phyloP scores from a whole-genome alignment of 2,797 vertebrate genomes.

The Aplochiton taeniatus region DNA sequence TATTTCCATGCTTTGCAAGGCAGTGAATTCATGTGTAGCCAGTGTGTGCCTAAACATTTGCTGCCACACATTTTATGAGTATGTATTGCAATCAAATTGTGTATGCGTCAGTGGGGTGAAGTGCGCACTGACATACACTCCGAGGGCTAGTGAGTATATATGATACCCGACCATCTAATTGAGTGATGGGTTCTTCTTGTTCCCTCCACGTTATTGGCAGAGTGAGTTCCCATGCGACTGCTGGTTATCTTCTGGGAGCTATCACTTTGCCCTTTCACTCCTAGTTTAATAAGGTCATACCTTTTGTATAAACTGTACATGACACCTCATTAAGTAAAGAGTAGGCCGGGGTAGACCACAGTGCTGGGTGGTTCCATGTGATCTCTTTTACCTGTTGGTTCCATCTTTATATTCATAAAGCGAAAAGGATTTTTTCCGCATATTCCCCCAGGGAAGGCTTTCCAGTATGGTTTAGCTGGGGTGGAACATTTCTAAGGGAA shows the following conservation, averaged over 20 bases:
- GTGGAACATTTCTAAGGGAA: too few species aligned
- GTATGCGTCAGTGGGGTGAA: too few species aligned
- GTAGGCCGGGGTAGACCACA: conserved; percentile 44
- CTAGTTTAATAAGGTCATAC: conserved; percentile 73
- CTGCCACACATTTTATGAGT: too few species aligned
- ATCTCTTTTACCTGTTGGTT: too few species aligned
- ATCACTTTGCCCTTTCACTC: conserved; percentile 54
- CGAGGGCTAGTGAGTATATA: too few species aligned
- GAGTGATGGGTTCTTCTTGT: conserved; percentile 32
- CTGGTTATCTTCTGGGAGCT: conserved; percentile 50
- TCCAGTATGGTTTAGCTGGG: background rate
- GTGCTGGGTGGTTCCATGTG: conserved; percentile 18
- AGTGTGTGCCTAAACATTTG: too few species aligned
- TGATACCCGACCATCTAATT: conserved; percentile 13
- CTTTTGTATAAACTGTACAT: conserved; percentile 71
- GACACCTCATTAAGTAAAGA: conserved; percentile 71
- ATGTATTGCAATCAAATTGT: too few species aligned
- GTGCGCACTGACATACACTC: too few species aligned
- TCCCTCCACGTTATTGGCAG: conserved; percentile 23
- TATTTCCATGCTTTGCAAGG: conserved; percentile 1
- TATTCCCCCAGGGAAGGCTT: too few species aligned
- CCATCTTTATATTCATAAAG: too few species aligned
- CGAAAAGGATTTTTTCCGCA: too few species aligned
- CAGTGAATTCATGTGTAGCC: too few species aligned
- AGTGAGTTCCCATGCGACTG: conserved; percentile 37